Evolutionary conservation across 2,888 invertebrate species (phyloP).

Genomic region (Cephonodes hylas): DNA sequence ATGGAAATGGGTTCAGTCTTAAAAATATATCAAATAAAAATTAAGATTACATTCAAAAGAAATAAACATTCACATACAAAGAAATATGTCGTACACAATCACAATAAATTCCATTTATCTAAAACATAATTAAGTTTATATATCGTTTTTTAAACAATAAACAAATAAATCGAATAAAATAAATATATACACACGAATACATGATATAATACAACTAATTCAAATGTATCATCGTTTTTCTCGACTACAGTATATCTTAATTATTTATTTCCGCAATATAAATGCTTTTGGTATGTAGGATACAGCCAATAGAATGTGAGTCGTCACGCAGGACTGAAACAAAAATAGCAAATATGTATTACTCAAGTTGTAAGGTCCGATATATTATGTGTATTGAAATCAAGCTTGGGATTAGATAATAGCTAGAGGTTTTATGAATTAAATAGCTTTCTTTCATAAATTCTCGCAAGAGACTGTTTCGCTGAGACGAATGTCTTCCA

Average conservation of each 20-base stretch:
- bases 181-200: not conserved
- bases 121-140: no score
- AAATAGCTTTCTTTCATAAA: no score
- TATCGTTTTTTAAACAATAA: not conserved
- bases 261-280: constrained; percentile 37
- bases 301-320: constrained; percentile 35
- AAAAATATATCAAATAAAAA: constrained; percentile 26
- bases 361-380: not conserved
- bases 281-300: constrained; percentile 37
- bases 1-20: constrained; percentile 47
- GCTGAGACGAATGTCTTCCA: no score
- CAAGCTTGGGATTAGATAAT: no score
- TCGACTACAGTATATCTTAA: constrained; percentile 9
- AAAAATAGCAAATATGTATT: constrained; percentile 12
- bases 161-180: not conserved
- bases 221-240: constrained; percentile 18
- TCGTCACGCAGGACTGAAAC: constrained; percentile 35
- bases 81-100: not conserved
- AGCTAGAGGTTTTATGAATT: no score
- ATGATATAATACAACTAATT: constrained; percentile 17
- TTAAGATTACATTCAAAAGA: not conserved
- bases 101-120: not conserved
- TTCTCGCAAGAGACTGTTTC: no score
- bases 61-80: not conserved
- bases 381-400: no score